Percentiles rank a stretch among this genome's conserved stretches.
These are phyloP conservation scores for Dendronephthya gigantea DNA, from an alignment of 64 coral and sea anemone genomes.

Conservation along the genomic window DNA sequence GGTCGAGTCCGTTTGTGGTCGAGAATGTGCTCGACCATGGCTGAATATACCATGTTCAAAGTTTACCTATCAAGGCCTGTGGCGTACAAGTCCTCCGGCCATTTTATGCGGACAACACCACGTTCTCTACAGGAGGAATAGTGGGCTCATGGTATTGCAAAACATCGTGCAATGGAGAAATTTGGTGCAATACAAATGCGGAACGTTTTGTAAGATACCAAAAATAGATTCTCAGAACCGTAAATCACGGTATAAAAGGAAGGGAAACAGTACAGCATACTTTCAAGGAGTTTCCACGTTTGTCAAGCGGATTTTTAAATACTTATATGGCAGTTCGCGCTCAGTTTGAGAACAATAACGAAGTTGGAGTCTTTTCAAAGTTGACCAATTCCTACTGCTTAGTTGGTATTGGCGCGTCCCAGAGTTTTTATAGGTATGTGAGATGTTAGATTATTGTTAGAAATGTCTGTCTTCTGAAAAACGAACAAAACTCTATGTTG, in stretches of 20 bases:
- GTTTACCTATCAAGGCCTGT: too few relatives aligned
- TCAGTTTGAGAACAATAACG: constrained; percentile 96
- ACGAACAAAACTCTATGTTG: too few relatives aligned
- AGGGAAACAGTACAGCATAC: background rate
- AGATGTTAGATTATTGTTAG: too few relatives aligned
- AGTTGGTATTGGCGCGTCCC: constrained; percentile 72
- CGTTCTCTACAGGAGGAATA: background rate
- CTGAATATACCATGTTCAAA: too few relatives aligned
- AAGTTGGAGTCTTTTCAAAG: constrained; percentile 89
- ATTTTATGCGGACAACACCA: background rate
- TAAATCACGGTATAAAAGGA: background rate
- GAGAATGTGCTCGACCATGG: too few relatives aligned
- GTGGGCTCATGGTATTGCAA: constrained; percentile 1
- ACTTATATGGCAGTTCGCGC: constrained; percentile 80
- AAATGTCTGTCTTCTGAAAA: too few relatives aligned
- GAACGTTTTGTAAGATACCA: background rate
- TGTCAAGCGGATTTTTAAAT: background rate
- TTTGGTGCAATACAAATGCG: background rate
- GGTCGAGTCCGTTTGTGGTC: too few relatives aligned
- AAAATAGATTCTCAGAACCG: background rate
- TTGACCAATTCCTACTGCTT: constrained; percentile 93
- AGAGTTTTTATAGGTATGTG: constrained; percentile 85
- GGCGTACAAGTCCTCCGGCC: too few relatives aligned
- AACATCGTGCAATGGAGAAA: background rate
- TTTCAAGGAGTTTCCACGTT: background rate